Conservation (phyloP, 2,888 invertebrate species). For the Rhagophthalmus giganteus region DNA sequence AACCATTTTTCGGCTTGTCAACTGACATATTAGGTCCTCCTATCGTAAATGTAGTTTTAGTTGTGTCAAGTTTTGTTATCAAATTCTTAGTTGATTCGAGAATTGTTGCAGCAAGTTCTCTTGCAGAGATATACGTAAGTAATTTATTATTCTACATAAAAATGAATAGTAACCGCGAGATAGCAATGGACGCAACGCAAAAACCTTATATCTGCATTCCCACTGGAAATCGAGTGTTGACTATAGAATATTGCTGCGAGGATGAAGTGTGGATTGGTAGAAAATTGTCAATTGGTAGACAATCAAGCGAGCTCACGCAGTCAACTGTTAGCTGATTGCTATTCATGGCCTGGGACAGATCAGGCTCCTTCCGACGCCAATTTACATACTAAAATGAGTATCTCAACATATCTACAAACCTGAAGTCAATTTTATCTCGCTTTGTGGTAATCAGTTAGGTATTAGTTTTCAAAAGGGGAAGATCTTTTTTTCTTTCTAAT, state of each 20-base stretch:
- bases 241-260: conserved; percentile 19
- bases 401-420: conserved; percentile 48
- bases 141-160: no score
- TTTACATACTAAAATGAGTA: conserved; percentile 54
- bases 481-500: conserved; percentile 6
- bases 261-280: conserved; percentile 40
- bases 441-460: conserved; percentile 34
- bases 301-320: conserved; percentile 49
- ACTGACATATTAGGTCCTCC: no score
- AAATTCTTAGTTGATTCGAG: no score
- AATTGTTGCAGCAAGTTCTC: no score
- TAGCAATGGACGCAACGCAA: conserved; percentile 3
- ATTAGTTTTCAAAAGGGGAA: conserved; percentile 32
- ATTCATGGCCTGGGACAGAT: conserved; percentile 57
- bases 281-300: conserved; percentile 47
- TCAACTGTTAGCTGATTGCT: conserved; percentile 48
- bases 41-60: no score
- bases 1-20: no score
- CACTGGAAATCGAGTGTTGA: conserved; percentile 26
- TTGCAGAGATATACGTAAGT: no score
- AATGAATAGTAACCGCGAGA: not conserved
- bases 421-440: conserved; percentile 45
- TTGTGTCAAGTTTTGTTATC: no score
- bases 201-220: conserved; percentile 18
- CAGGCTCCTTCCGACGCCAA: conserved; percentile 52